Base-by-base conservation (phyloP, 2,888 invertebrate genomes). In the Apantesis nais region DNA sequence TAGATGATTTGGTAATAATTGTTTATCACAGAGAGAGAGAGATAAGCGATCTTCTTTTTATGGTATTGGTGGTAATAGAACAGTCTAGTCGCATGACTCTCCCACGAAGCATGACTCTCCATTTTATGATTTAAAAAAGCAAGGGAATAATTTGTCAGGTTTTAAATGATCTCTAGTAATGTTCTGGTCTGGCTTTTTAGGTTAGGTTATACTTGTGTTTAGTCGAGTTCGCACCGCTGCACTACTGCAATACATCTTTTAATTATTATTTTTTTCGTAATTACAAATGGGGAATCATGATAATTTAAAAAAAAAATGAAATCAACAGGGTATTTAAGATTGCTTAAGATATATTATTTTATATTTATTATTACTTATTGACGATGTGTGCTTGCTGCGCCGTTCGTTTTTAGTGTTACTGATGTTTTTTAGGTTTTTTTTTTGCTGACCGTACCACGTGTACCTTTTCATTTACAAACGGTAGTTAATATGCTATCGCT, bases 281-380 rank as follows among this genome's bases (percentile, higher is more conserved):
- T 64, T 84, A 88, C 88, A 86, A 83, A 87, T 85, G 84, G 85
- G 87, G 85, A 88, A 88, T 87, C 82, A 84, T 81, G 82, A 83
- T 88, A 81, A 85, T 83, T 88, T 86, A 84, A 87, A 89, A 87
- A 89, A 90, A 90, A 91, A 91, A 58, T 22, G 89, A 92, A 94
- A 94, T 93, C 93, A 94, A 95, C 94, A 95, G 95, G 94, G 94
- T 95, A 95, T 95, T 93, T 93, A 94, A 93, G 92, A 93, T 94
- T 91, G 93, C 93, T 93, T 94, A 93, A 93, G 94, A 90, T 90
- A 90, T 92, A 89, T 93, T 89, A 92, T 93, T 93, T 93, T 92
- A 90, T 94, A 93, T 93, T 93, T 94, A 93, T 93, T 89, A 82
- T 88, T 88, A 87, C 70, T 87, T 88, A 82, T 84, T 84, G 82